Evolutionary conservation across 2,113 vertebrate genomes (phyloP).

Genomic region (Pachypanchax playfairii): DNA sequence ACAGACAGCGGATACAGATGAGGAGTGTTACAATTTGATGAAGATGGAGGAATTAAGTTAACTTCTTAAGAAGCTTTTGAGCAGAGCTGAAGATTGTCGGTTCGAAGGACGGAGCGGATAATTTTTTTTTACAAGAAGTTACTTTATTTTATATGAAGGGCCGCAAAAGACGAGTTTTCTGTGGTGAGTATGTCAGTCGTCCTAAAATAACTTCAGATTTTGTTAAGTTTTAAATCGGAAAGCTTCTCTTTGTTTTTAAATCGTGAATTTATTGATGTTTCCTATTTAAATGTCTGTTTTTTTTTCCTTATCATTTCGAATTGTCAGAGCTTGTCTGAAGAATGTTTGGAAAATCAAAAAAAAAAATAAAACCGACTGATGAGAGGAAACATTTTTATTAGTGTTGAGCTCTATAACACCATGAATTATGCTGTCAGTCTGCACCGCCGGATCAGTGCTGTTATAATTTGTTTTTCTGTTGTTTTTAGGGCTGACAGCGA

Average conservation of each 20-base stretch:
- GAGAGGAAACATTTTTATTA: neutral
- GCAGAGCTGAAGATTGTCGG: slow-evolving; percentile 15
- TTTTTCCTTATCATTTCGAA: too few species aligned
- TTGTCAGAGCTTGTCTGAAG: too few species aligned
- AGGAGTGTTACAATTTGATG: slow-evolving; percentile 27
- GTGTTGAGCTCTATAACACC: too few species aligned
- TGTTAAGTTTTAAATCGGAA: too few species aligned
- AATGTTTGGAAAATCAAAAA: too few species aligned
- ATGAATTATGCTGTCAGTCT: neutral
- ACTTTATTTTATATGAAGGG: slow-evolving; percentile 23
- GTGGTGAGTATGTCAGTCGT: slow-evolving; percentile 26
- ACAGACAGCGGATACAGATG: slow-evolving; percentile 15
- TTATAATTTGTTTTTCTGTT: too few species aligned
- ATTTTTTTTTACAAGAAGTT: neutral
- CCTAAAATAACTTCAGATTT: too few species aligned
- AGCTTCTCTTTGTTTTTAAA: too few species aligned
- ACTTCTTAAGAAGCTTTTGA: slow-evolving; percentile 41
- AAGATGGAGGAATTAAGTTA: slow-evolving; percentile 48
- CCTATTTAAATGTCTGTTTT: too few species aligned
- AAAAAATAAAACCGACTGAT: too few species aligned
- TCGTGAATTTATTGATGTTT: too few species aligned
- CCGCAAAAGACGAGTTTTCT: neutral
- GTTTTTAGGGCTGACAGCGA: slow-evolving; percentile 34
- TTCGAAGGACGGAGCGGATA: slow-evolving; percentile 5
- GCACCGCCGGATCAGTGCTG: neutral